Conservation (phyloP, 2,113 vertebrate species). For the Scortum barcoo region DNA sequence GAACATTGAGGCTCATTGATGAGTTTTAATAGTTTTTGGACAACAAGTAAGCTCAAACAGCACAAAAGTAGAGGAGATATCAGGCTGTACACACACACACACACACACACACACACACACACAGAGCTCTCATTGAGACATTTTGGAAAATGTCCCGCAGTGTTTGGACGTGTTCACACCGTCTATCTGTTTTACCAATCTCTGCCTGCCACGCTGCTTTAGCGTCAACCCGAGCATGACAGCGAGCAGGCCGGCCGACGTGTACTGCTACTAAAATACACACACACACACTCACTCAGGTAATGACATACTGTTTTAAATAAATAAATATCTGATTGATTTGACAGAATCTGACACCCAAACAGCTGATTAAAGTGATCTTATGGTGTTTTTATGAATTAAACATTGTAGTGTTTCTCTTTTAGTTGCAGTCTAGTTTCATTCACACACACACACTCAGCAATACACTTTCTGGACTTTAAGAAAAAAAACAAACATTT, state of each 20-base stretch:
- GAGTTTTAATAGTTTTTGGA: not conserved
- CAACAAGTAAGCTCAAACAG: not conserved
- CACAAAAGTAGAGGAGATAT: not conserved
- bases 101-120: too few species aligned
- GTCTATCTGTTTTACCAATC: constrained; percentile 41
- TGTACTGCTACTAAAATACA: not conserved
- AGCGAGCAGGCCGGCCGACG: constrained; percentile 10
- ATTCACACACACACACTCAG: too few species aligned
- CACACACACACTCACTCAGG: constrained; percentile 4
- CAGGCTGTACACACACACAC: not conserved
- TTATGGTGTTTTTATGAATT: not conserved
- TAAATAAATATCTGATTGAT: constrained; percentile 15
- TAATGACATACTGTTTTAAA: not conserved
- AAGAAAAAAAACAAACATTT: not conserved
- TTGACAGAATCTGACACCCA: not conserved
- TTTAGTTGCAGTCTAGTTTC: too few species aligned
- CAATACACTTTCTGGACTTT: not conserved
- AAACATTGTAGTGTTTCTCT: not conserved
- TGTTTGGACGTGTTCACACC: constrained; percentile 26
- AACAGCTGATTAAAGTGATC: not conserved
- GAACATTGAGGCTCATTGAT: not conserved
- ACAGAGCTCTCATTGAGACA: constrained; percentile 33
- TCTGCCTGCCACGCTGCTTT: constrained; percentile 43
- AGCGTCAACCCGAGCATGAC: constrained; percentile 41
- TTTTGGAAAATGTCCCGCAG: constrained; percentile 26